These are phyloP conservation scores for crab-eating macaque (Macaca fascicularis) DNA, from an alignment of 2,113 vertebrate genomes.

Conservation along the genomic window DNA sequence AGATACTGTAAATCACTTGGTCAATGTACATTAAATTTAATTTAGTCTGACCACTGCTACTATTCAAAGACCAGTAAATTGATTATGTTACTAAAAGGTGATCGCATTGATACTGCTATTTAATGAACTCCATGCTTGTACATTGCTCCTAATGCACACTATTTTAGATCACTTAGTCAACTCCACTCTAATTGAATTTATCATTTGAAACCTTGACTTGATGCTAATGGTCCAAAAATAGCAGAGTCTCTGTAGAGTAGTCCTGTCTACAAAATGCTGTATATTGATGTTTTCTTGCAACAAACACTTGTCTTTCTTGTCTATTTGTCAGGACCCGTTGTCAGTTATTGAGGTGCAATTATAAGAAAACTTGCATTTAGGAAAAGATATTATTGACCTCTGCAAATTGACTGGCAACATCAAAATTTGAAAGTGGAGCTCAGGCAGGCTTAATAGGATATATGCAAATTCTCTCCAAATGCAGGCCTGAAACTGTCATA, in stretches of 20 bases:
- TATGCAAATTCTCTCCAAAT: slow-evolving; percentile 81
- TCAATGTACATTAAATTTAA: slow-evolving; percentile 73
- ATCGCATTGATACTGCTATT: slow-evolving; percentile 71
- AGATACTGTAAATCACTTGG: slow-evolving; percentile 68
- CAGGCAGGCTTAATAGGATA: slow-evolving; percentile 80
- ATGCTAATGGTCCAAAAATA: slow-evolving; percentile 80
- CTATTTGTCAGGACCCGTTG: slow-evolving; percentile 76
- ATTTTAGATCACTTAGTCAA: slow-evolving; percentile 76
- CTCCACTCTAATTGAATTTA: slow-evolving; percentile 79
- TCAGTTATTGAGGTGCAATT: slow-evolving; percentile 81
- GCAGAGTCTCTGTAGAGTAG: slow-evolving; percentile 59
- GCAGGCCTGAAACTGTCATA: slow-evolving; percentile 78
- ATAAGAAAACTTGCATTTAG: slow-evolving; percentile 77
- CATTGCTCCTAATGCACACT: slow-evolving; percentile 65
- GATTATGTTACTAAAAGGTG: slow-evolving; percentile 68
- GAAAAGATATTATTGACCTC: slow-evolving; percentile 77
- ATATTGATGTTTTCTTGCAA: slow-evolving; percentile 75
- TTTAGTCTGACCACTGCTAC: slow-evolving; percentile 65
- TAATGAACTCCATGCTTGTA: slow-evolving; percentile 73
- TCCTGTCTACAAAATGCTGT: slow-evolving; percentile 72
- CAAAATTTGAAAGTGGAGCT: slow-evolving; percentile 74
- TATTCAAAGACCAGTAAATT: slow-evolving; percentile 71
- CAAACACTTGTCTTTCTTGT: slow-evolving; percentile 79
- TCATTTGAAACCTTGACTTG: slow-evolving; percentile 73
- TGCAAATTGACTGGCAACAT: slow-evolving; percentile 81